phyloP scores from a whole-genome alignment of 2,888 invertebrate species.

The Arenicola marina region DNA sequence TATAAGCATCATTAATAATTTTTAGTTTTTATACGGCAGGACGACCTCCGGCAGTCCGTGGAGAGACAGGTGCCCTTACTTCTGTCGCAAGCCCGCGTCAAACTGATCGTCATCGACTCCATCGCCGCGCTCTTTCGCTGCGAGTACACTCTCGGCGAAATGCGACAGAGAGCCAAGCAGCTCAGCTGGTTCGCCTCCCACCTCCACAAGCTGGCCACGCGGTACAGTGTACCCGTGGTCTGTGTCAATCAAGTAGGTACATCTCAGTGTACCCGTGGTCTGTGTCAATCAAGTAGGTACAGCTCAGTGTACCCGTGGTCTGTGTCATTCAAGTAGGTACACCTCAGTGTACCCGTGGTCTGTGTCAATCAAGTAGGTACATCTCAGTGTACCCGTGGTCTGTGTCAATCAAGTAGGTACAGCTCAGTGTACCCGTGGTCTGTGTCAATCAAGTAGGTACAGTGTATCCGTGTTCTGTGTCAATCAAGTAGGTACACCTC shows the following conservation, averaged over 20 bases:
- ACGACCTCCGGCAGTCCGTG: constrained; percentile 58
- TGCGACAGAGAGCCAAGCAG: constrained; percentile 53
- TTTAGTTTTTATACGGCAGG: too few species aligned
- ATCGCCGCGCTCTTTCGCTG: constrained; percentile 72
- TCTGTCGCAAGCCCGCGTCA: constrained; percentile 65
- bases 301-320: too few species aligned
- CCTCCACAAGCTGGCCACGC: constrained; percentile 66
- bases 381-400: too few species aligned
- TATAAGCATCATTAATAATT: too few species aligned
- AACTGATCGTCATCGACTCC: constrained; percentile 74
- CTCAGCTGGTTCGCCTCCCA: constrained; percentile 64
- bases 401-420: too few species aligned
- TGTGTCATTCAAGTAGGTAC: too few species aligned
- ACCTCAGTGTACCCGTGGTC: too few species aligned
- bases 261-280: not conserved
- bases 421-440: too few species aligned
- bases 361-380: too few species aligned
- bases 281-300: not conserved
- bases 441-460: too few species aligned
- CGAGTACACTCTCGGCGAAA: constrained; percentile 66
- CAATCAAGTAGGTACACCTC: too few species aligned
- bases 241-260: constrained; percentile 74
- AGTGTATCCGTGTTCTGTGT: too few species aligned
- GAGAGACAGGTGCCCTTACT: constrained; percentile 66
- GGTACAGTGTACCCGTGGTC: constrained; percentile 68